phyloP scores from a whole-genome alignment of 2,113 vertebrate genomes.

The Pelecanoides urinatrix region DNA sequence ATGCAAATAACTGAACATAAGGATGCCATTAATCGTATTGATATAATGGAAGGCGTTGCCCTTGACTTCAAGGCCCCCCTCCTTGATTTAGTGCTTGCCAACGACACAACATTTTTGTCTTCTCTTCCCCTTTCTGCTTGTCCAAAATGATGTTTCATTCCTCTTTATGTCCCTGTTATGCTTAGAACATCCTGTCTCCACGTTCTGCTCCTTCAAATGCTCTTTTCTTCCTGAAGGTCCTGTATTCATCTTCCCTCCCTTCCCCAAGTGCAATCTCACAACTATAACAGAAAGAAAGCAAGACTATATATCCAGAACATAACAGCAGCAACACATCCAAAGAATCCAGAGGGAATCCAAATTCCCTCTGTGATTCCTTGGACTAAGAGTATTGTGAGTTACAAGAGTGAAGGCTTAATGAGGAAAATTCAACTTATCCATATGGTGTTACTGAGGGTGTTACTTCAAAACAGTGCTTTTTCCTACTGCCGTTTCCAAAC shows the following conservation, averaged over 20 bases:
- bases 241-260: not conserved
- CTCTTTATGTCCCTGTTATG: slow-evolving; percentile 10
- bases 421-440: not conserved
- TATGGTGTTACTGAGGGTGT: not conserved
- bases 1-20: slow-evolving; percentile 58
- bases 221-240: not conserved
- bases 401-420: not conserved
- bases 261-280: not conserved
- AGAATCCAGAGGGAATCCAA: not conserved
- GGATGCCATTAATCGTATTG: slow-evolving; percentile 65
- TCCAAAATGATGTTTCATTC: slow-evolving; percentile 47
- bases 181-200: slow-evolving; percentile 27
- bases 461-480: not conserved
- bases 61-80: slow-evolving; percentile 26
- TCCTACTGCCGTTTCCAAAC: not conserved
- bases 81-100: slow-evolving; percentile 43
- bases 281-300: not conserved
- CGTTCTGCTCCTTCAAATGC: not conserved
- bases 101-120: not conserved
- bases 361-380: not conserved
- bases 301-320: not conserved
- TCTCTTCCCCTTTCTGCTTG: slow-evolving; percentile 1
- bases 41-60: slow-evolving; percentile 52
- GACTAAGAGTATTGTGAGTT: not conserved
- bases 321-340: not conserved